Conservation (phyloP, 1,140 invertebrate species). For the Parasteatoda tepidariorum region DNA sequence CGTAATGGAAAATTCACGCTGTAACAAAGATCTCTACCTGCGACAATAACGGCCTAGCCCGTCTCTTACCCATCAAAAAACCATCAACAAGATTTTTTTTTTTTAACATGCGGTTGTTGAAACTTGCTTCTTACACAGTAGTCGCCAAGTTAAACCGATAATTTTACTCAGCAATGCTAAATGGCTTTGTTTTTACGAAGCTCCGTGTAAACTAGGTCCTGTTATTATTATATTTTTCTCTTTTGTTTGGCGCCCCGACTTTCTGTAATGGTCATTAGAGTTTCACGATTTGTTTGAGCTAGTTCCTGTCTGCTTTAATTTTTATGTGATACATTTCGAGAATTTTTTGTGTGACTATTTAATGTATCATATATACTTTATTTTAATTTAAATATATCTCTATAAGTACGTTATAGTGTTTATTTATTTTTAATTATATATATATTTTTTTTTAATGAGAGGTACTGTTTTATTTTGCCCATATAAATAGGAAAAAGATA, state of each 20-base stretch:
- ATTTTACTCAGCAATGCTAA: slow-evolving; percentile 31
- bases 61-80: slow-evolving; percentile 42
- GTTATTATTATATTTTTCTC: slow-evolving; percentile 37
- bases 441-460: no score
- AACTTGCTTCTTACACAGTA: slow-evolving; percentile 29
- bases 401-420: no score
- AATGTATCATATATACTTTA: no score
- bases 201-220: slow-evolving; percentile 36
- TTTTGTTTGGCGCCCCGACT: neutral
- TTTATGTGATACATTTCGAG: no score
- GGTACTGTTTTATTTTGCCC: no score
- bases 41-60: slow-evolving; percentile 1
- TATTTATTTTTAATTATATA: no score
- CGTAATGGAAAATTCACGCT: slow-evolving; percentile 45
- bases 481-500: no score
- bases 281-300: slow-evolving; percentile 9
- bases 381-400: no score
- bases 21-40: neutral
- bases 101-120: slow-evolving; percentile 12
- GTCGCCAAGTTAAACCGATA: slow-evolving; percentile 46
- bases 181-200: slow-evolving; percentile 51
- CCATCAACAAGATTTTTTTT: slow-evolving; percentile 36
- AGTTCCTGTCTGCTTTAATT: no score
- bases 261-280: slow-evolving; percentile 22
- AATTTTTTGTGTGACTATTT: no score